Percentiles rank a stretch among this genome's conserved stretches.
Evolutionary conservation across 2,888 invertebrate species (phyloP).

Genomic region (Eilema sororculum): DNA sequence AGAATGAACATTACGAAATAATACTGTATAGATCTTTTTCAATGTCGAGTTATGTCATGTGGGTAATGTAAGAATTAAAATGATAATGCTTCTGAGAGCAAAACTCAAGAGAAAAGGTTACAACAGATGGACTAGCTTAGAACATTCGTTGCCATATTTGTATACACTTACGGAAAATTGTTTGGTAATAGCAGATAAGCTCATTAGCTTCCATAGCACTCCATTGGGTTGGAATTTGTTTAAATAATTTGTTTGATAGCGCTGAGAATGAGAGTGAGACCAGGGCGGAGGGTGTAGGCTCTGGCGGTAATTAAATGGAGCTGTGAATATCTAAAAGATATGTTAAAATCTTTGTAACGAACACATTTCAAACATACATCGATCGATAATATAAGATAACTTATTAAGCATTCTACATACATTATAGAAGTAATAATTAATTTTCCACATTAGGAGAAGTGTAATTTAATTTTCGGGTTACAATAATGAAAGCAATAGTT

Average conservation of each 20-base stretch:
- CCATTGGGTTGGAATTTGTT: constrained; percentile 29
- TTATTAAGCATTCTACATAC: constrained; percentile 54
- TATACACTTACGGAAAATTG: constrained; percentile 22
- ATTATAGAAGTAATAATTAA: constrained; percentile 49
- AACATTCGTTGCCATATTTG: constrained; percentile 28
- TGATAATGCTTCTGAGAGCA: constrained; percentile 20
- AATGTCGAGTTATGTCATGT: constrained; percentile 55
- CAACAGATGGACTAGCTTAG: constrained; percentile 23
- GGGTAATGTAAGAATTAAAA: constrained; percentile 46
- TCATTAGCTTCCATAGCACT: not conserved
- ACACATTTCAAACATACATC: constrained; percentile 49
- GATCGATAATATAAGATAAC: constrained; percentile 60
- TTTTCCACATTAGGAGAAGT: constrained; percentile 47
- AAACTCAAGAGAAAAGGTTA: constrained; percentile 18
- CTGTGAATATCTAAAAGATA: constrained; percentile 52
- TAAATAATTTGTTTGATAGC: constrained; percentile 42
- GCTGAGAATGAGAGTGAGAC: constrained; percentile 18
- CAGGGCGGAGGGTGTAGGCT: not conserved
- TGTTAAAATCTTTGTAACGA: constrained; percentile 43
- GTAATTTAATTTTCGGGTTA: constrained; percentile 46
- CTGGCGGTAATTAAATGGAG: constrained; percentile 41
- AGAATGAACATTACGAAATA: constrained; percentile 36
- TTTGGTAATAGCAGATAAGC: constrained; percentile 27
- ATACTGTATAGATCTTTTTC: constrained; percentile 43
- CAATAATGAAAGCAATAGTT: constrained; percentile 48